These are phyloP conservation scores for Carpatolechia fugitivella DNA, from an alignment of 2,888 invertebrate genomes.

Conservation along the genomic window DNA sequence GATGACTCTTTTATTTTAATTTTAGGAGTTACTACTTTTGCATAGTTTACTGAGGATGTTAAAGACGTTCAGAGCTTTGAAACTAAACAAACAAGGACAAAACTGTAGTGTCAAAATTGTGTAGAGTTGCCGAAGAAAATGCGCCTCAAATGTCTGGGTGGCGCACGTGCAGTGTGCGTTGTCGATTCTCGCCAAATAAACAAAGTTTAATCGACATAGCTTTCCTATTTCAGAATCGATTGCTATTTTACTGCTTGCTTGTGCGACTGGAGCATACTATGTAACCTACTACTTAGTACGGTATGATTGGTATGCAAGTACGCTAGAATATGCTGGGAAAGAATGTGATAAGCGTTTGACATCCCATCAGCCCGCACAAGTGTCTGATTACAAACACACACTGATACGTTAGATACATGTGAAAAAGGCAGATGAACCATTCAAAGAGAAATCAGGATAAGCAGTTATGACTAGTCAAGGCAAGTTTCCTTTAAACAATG, in stretches of 20 bases:
- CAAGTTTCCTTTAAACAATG: too few species aligned
- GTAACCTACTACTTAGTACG: not conserved
- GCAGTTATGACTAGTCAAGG: too few species aligned
- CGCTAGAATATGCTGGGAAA: constrained; percentile 33
- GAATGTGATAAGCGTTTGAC: constrained; percentile 42
- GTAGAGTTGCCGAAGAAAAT: too few species aligned
- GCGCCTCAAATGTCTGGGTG: not conserved
- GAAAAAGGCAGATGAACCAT: not conserved
- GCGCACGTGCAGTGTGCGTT: constrained; percentile 21
- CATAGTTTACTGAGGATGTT: too few species aligned
- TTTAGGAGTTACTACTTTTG: too few species aligned
- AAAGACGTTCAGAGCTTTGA: too few species aligned
- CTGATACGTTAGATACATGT: not conserved
- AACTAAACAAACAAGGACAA: too few species aligned
- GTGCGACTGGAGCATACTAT: not conserved
- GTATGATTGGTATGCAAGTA: constrained; percentile 9
- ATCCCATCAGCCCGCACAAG: constrained; percentile 29
- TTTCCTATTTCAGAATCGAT: constrained; percentile 36
- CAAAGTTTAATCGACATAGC: constrained; percentile 38
- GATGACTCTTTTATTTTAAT: too few species aligned
- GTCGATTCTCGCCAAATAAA: constrained; percentile 38
- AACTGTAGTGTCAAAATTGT: too few species aligned
- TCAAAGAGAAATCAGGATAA: too few species aligned
- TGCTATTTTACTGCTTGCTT: constrained; percentile 22
- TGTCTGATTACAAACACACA: constrained; percentile 32